Evolutionary conservation across 1,140 invertebrate genomes (phyloP).

Genomic region (Zaprionus lachaisei): DNA sequence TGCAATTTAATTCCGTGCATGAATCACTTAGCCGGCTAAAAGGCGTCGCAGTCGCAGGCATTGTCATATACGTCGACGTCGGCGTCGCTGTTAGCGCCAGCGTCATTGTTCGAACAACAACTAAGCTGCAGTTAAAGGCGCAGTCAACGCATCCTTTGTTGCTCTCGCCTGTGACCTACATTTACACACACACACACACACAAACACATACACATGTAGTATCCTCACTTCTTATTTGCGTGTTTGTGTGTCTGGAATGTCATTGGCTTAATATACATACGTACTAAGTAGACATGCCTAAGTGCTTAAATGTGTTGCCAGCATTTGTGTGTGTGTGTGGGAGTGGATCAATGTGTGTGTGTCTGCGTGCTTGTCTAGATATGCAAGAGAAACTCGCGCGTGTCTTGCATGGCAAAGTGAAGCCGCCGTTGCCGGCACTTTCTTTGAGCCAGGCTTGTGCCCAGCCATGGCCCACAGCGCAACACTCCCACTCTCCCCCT

Average conservation of each 20-base stretch:
- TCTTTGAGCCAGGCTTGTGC: conserved; percentile 39
- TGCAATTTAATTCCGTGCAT: conserved; percentile 9
- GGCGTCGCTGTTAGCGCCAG: neutral
- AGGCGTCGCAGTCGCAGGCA: conserved; percentile 29
- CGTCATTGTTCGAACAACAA: neutral
- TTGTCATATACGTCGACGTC: neutral
- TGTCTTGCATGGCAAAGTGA: conserved; percentile 40
- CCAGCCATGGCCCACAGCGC: conserved; percentile 1
- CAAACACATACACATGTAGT: neutral
- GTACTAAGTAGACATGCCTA: conserved; percentile 23
- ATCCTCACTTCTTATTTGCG: neutral
- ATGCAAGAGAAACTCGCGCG: conserved; percentile 50
- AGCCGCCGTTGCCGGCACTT: conserved; percentile 23
- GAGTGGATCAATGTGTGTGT: neutral
- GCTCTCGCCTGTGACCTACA: conserved; percentile 37
- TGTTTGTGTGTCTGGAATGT: conserved; percentile 24
- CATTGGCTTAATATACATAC: conserved; percentile 33
- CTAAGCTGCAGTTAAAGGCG: neutral
- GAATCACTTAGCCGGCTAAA: conserved; percentile 40
- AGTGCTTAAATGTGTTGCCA: conserved; percentile 16
- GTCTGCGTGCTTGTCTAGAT: conserved; percentile 8
- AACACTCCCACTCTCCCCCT: neutral
- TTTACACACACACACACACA: conserved; percentile 10
- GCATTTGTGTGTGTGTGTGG: neutral
- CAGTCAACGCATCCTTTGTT: conserved; percentile 44